Evolutionary conservation across 2,797 vertebrate genomes (phyloP).

Genomic region (Gadopsis marmoratus): DNA sequence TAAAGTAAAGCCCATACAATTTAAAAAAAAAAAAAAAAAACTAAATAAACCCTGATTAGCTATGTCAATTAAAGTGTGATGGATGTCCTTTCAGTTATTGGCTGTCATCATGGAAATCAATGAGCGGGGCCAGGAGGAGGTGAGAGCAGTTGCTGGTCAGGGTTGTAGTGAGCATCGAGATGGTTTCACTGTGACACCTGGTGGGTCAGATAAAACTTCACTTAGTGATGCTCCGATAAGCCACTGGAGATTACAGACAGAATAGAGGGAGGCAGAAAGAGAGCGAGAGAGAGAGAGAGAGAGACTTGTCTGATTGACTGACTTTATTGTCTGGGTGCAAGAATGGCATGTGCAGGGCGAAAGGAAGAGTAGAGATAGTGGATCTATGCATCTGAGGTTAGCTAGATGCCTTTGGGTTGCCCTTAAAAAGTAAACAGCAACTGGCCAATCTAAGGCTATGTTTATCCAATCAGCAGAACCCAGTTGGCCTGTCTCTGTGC

Average conservation of each 20-base stretch:
- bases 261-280: constrained; percentile 50
- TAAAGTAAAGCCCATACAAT: constrained; percentile 87
- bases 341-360: constrained; percentile 31
- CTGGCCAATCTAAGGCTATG: constrained; percentile 60
- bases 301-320: constrained; percentile 66
- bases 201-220: constrained; percentile 83
- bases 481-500: constrained; percentile 60
- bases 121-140: constrained; percentile 61
- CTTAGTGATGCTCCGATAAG: constrained; percentile 81
- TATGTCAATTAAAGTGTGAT: constrained; percentile 89
- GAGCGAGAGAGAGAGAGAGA: constrained; percentile 43
- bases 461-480: constrained; percentile 73
- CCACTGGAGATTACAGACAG: constrained; percentile 69
- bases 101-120: constrained; percentile 83
- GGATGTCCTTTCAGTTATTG: constrained; percentile 87
- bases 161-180: constrained; percentile 65
- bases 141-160: constrained; percentile 55
- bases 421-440: constrained; percentile 74
- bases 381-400: constrained; percentile 64
- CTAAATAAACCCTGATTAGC: constrained; percentile 91
- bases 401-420: constrained; percentile 73
- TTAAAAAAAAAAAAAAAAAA: too few relatives aligned
- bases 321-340: constrained; percentile 65
- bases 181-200: constrained; percentile 78
- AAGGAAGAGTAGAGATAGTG: constrained; percentile 53